Evolutionary conservation across 2,888 invertebrate genomes (phyloP).

Genomic region (Slavum lentiscoides): DNA sequence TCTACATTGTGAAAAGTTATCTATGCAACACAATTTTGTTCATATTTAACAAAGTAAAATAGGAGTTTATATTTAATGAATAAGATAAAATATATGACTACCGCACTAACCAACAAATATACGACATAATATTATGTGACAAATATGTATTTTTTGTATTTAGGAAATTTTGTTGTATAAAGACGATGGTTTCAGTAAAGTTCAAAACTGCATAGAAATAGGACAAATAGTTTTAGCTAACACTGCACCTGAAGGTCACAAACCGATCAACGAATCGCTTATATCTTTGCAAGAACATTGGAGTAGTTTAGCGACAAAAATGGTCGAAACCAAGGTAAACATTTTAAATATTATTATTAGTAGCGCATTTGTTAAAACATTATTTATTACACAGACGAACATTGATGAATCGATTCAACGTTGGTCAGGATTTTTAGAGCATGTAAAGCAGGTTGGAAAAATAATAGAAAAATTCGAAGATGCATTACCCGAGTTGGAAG

Average conservation of each 20-base stretch:
- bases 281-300: conserved; percentile 85
- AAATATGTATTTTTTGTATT: conserved; percentile 10
- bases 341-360: not conserved
- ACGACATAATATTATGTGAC: too few relatives aligned
- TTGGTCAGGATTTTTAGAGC: conserved; percentile 88
- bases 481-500: conserved; percentile 73
- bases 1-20: not conserved
- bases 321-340: conserved; percentile 80
- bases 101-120: too few relatives aligned
- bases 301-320: conserved; percentile 82
- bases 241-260: conserved; percentile 86
- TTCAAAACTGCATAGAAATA: conserved; percentile 85
- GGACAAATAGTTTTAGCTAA: conserved; percentile 89
- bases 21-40: not conserved
- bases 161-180: conserved; percentile 87
- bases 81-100: too few relatives aligned
- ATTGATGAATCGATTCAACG: conserved; percentile 87
- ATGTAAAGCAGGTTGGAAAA: conserved; percentile 82
- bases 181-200: conserved; percentile 87
- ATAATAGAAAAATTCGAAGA: conserved; percentile 77
- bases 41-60: too few relatives aligned
- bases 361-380: not conserved
- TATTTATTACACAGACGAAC: conserved; percentile 62
- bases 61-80: too few relatives aligned
- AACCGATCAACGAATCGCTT: conserved; percentile 80